Percentiles rank a stretch among this genome's conserved stretches.
Conservation (phyloP, 2,888 invertebrate species). For the Lottia scabra region DNA sequence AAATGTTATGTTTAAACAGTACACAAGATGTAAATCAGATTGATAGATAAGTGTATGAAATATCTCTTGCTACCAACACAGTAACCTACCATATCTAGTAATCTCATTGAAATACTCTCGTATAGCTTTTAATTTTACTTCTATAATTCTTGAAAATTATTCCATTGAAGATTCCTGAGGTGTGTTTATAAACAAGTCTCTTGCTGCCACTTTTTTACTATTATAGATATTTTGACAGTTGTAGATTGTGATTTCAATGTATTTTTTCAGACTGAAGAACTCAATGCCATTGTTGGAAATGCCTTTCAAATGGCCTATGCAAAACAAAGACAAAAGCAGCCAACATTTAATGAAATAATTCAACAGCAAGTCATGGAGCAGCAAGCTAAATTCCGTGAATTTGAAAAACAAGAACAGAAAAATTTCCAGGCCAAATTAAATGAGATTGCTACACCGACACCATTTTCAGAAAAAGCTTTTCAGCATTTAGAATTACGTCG, state of each 20-base stretch:
- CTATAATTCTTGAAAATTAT: no score
- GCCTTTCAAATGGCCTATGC: constrained; percentile 93
- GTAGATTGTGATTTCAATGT: not conserved
- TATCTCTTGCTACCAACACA: no score
- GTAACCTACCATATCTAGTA: no score
- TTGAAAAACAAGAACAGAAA: constrained; percentile 55
- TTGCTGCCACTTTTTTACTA: not conserved
- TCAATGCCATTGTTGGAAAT: constrained; percentile 88
- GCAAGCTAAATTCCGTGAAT: constrained; percentile 56
- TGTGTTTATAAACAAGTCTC: not conserved
- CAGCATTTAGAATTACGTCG: constrained; percentile 59
- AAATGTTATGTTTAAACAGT: no score
- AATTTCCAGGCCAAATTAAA: constrained; percentile 54
- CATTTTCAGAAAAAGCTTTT: constrained; percentile 51
- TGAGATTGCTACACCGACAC: constrained; percentile 63
- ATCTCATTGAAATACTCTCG: no score
- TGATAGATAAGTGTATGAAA: no score
- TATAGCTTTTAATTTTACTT: no score
- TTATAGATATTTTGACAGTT: not conserved
- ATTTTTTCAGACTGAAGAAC: constrained; percentile 84
- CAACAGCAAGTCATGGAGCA: constrained; percentile 60
- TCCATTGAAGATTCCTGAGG: no score
- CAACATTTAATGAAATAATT: constrained; percentile 67
- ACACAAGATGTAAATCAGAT: no score
- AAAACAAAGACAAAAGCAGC: constrained; percentile 71